Evolutionary conservation across 2,888 invertebrate genomes (phyloP).

Genomic region (Conus canariensis): DNA sequence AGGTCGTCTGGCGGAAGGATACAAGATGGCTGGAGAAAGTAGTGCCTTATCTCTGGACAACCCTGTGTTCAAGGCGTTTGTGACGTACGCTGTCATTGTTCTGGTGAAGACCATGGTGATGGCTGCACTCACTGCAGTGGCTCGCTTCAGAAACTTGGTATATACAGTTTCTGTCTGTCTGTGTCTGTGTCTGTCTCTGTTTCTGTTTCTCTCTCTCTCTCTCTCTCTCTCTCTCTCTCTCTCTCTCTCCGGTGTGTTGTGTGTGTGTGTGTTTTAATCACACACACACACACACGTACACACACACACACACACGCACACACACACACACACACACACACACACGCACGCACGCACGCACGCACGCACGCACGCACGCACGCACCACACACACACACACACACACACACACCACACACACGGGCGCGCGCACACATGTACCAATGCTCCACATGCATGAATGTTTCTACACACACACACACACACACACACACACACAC

Average conservation of each 20-base stretch:
- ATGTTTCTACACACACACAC: too few species aligned
- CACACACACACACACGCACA: too few species aligned
- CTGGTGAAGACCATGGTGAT: conserved; percentile 63
- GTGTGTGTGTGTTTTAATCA: too few species aligned
- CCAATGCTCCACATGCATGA: too few species aligned
- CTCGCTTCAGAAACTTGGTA: conserved; percentile 57
- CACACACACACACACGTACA: too few species aligned
- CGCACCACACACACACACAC: too few species aligned
- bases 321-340: too few species aligned
- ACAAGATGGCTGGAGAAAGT: not conserved
- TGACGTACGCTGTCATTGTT: conserved; percentile 61
- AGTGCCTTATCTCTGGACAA: conserved; percentile 51
- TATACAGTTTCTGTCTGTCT: not conserved
- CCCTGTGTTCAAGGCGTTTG: conserved; percentile 61
- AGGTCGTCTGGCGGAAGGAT: not conserved
- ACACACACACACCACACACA: too few species aligned
- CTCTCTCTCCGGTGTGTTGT: not conserved
- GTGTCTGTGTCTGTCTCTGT: not conserved
- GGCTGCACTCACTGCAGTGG: conserved; percentile 56
- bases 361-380: too few species aligned
- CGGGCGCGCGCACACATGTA: too few species aligned
- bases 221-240: not conserved
- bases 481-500: too few species aligned
- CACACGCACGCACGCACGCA: too few species aligned
- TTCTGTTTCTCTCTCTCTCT: not conserved